Evolutionary conservation across 2,888 invertebrate species (phyloP).

Genomic region (Noctuana brunneofusca): DNA sequence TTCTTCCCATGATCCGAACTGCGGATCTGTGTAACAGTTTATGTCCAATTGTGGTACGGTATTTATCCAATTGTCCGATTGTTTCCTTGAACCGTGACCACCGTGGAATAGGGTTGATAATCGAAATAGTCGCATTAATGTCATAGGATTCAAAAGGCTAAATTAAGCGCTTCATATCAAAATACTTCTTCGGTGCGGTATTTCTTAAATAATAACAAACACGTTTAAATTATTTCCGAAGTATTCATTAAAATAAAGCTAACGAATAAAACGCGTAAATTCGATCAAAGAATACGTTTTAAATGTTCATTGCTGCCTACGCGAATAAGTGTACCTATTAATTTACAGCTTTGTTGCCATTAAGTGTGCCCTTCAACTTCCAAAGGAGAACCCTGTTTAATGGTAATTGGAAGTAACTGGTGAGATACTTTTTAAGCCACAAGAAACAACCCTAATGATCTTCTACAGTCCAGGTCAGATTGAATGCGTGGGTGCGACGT

Average conservation of each 20-base stretch:
- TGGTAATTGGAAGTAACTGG: not conserved
- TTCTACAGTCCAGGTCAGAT: slow-evolving; percentile 50
- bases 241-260: too few relatives aligned
- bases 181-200: not conserved
- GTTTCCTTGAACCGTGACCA: slow-evolving; percentile 57
- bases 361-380: not conserved
- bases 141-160: not conserved
- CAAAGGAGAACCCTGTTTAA: not conserved
- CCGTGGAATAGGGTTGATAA: slow-evolving; percentile 30
- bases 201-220: not conserved
- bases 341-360: not conserved
- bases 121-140: not conserved
- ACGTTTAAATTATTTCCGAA: too few relatives aligned
- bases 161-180: not conserved
- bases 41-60: slow-evolving; percentile 52
- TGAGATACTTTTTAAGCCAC: not conserved
- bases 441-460: slow-evolving; percentile 36
- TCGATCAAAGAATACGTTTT: too few relatives aligned
- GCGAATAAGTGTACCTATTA: too few relatives aligned
- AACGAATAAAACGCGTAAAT: too few relatives aligned
- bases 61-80: slow-evolving; percentile 62
- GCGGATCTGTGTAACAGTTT: slow-evolving; percentile 30
- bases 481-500: slow-evolving; percentile 47
- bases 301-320: too few relatives aligned
- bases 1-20: slow-evolving; percentile 33